Percentiles rank a stretch among this genome's conserved stretches.
phyloP scores from a whole-genome alignment of 2,797 vertebrate species.

The Arnoldichthys spilopterus region DNA sequence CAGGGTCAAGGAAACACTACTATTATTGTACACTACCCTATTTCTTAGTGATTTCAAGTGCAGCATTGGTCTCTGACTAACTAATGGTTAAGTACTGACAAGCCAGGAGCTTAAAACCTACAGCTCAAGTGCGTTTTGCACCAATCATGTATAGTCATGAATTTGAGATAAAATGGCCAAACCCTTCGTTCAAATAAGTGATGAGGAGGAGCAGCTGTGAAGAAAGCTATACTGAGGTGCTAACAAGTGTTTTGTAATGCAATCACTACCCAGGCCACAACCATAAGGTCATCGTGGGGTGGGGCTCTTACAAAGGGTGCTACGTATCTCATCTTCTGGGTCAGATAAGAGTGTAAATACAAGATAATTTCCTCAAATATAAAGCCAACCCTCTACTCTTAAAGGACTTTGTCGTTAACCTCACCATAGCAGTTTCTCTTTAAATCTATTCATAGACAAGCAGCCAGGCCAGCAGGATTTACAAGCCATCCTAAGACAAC shows the following conservation, averaged over 20 bases:
- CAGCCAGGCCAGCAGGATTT: constrained; percentile 49
- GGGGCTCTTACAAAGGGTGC: not conserved
- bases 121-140: not conserved
- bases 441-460: constrained; percentile 52
- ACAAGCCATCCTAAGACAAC: constrained; percentile 12
- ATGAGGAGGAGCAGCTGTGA: not conserved
- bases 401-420: constrained; percentile 34
- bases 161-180: not conserved
- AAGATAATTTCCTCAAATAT: not conserved
- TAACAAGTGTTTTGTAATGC: not conserved
- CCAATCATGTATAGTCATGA: not conserved
- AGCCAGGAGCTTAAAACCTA: too few species aligned
- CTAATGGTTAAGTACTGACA: too few species aligned
- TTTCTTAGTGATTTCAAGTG: too few species aligned
- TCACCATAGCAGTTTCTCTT: constrained; percentile 21
- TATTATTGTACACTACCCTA: too few species aligned
- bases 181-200: not conserved
- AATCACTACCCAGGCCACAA: not conserved
- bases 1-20: too few species aligned
- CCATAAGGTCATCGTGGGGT: constrained; percentile 22
- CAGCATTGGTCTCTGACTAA: too few species aligned
- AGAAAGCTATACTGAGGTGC: not conserved
- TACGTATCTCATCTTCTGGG: not conserved
- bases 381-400: not conserved
- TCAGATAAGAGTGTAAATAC: not conserved